Evolutionary conservation across 2,113 vertebrate genomes (phyloP), one percentile per base, ranked within the genome.

Genomic region (Nannobrachium achirus): DNA sequence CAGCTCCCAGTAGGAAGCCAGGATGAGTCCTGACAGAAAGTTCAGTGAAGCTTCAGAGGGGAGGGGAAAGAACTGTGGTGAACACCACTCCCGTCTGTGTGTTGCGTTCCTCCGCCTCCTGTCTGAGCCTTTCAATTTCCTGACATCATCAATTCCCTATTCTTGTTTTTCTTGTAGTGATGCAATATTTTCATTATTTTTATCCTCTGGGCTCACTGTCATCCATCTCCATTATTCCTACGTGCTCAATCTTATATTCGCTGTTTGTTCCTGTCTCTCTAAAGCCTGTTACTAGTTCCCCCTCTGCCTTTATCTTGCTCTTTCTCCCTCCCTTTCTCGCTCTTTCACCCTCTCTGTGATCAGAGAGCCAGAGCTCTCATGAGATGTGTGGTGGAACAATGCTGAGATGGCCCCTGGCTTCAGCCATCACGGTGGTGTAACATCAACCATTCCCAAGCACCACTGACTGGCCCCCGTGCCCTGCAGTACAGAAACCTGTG

Each of bases 381-480:
- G 59, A 71, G 70, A 77, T 15, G 64, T 62, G 77, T 62, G n/a
- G n/a, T n/a, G 58, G 81, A 56, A 39, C 66, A 53, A 73, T 16
- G 2, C 33, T 49, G 53, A 71, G 58, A 55, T 8, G 57, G 9
- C 78, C 71, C 33, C 38, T 0, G 69, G 81, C 79, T 58, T 3
- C 45, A 6, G 73, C 77, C 85, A 63, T 88, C 86, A 86, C 71
- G 80, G 82, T 73, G 78, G 76, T n/a, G 81, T 76, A 86, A 78
- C 80, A 76, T 88, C 74, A 71, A 48, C 78, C 51, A 16, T 69
- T 78, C 33, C 64, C 75, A 79, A 79, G 61, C 74, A 55, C 60
- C 51, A 13, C 16, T 64, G 76, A 77, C 83, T 69, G 71, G 63
- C 61, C 49, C 0, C 56, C 0, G 9, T 15, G 64, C 77, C 77